These are phyloP conservation scores for Entomobrya proxima DNA, from an alignment of 2,888 invertebrate species.

Conservation along the genomic window DNA sequence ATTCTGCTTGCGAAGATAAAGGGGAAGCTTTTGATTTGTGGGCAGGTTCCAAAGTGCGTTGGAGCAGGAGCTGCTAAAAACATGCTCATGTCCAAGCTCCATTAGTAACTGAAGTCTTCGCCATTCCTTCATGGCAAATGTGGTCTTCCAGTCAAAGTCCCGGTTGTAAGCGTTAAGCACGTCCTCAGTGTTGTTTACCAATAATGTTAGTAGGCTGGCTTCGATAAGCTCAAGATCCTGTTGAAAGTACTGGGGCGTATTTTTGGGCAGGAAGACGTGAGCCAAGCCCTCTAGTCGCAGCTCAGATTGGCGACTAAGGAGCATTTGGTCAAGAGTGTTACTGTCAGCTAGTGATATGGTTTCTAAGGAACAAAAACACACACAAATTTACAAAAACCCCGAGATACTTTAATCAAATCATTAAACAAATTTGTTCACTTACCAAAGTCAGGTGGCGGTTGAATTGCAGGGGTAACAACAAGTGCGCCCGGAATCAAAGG, in stretches of 20 bases:
- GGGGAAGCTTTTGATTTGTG: background rate
- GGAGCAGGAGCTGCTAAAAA: background rate
- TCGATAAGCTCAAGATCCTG: background rate
- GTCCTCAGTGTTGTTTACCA: background rate
- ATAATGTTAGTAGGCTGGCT: background rate
- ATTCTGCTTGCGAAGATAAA: slow-evolving; percentile 39
- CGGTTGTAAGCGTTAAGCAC: background rate
- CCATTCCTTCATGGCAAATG: background rate
- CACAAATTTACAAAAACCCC: too few species aligned
- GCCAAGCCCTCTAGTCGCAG: background rate
- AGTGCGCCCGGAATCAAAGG: too few species aligned
- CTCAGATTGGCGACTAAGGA: background rate
- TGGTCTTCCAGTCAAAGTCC: background rate
- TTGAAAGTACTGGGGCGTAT: background rate
- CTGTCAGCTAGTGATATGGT: background rate
- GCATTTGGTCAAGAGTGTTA: background rate
- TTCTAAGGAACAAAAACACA: background rate
- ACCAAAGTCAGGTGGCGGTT: too few species aligned
- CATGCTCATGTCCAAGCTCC: background rate
- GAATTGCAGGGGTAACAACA: too few species aligned
- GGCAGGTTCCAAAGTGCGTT: background rate
- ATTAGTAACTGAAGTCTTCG: background rate
- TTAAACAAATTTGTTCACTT: too few species aligned
- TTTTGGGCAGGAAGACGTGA: slow-evolving; percentile 17
- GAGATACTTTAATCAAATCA: too few species aligned